Evolutionary conservation across 2,888 invertebrate genomes (phyloP).

Genomic region (Vandiemenella viatica): DNA sequence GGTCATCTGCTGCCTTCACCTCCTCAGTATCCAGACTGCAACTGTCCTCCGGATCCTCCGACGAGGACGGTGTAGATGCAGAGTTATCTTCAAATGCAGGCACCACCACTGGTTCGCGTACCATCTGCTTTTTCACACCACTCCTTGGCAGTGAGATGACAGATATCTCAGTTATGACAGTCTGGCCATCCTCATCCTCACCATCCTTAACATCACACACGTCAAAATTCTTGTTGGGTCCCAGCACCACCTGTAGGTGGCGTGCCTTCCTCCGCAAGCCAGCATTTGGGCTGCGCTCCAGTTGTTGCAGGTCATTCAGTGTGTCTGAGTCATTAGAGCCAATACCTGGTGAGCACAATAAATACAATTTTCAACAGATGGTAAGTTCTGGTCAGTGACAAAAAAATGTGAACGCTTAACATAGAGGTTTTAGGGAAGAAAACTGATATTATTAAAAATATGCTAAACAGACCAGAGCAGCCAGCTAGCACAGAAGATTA

Average conservation of each 20-base stretch:
- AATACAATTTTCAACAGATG: too few relatives aligned
- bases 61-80: conserved; percentile 18
- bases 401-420: too few relatives aligned
- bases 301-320: conserved; percentile 24
- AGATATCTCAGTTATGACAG: conserved; percentile 44
- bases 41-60: conserved; percentile 21
- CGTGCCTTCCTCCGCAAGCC: conserved; percentile 33
- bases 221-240: conserved; percentile 55
- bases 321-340: conserved; percentile 26
- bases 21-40: conserved; percentile 36
- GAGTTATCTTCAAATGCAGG: conserved; percentile 24
- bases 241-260: conserved; percentile 58
- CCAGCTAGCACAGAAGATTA: too few relatives aligned
- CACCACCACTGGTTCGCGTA: conserved; percentile 33
- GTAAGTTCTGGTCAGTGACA: too few relatives aligned
- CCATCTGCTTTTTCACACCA: conserved; percentile 21
- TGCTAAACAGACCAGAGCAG: too few relatives aligned
- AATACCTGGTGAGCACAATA: too few relatives aligned
- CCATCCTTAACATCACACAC: conserved; percentile 46
- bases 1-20: conserved; percentile 56
- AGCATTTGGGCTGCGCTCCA: conserved; percentile 26
- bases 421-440: too few relatives aligned
- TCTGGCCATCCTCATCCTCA: conserved; percentile 37
- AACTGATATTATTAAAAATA: too few relatives aligned
- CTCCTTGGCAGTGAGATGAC: conserved; percentile 36